Evolutionary conservation across 2,888 invertebrate species (phyloP).

Genomic region (Agrotis ipsilon): DNA sequence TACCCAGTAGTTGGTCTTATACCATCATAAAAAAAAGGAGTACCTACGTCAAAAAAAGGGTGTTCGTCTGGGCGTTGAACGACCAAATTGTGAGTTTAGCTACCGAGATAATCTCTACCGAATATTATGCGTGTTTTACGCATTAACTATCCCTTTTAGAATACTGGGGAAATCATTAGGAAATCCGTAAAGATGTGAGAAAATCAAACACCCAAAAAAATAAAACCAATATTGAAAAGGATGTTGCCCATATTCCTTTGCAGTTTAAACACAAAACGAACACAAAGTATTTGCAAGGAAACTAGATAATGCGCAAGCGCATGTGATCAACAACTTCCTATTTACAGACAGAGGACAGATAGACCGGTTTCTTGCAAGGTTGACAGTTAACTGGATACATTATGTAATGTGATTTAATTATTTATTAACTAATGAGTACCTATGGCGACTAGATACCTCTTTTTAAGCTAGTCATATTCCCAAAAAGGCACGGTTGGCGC

Average conservation of each 20-base stretch:
- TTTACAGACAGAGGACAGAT: constrained; percentile 55
- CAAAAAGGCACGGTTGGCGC: too few species aligned
- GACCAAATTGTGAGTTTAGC: not conserved
- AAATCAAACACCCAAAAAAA: constrained; percentile 24
- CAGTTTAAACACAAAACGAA: constrained; percentile 7
- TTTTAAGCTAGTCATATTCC: too few species aligned
- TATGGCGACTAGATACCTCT: too few species aligned
- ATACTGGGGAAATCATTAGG: too few species aligned
- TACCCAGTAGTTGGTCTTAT: too few species aligned
- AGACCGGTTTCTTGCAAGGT: constrained; percentile 61
- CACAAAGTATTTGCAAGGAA: constrained; percentile 57
- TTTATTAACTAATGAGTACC: not conserved
- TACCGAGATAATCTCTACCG: not conserved
- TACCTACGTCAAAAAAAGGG: too few species aligned
- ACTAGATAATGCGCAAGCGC: constrained; percentile 51
- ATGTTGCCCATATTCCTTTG: constrained; percentile 7
- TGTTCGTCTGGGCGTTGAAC: too few species aligned
- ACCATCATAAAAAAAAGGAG: too few species aligned
- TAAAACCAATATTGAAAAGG: constrained; percentile 33
- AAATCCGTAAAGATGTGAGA: not conserved
- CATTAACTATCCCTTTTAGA: too few species aligned
- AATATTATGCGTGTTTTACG: too few species aligned
- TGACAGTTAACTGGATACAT: constrained; percentile 37
- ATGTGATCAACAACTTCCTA: constrained; percentile 65
- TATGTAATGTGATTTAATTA: constrained; percentile 40